phyloP scores from a whole-genome alignment of 1,140 invertebrate species.

The Polypedilum vanderplanki region DNA sequence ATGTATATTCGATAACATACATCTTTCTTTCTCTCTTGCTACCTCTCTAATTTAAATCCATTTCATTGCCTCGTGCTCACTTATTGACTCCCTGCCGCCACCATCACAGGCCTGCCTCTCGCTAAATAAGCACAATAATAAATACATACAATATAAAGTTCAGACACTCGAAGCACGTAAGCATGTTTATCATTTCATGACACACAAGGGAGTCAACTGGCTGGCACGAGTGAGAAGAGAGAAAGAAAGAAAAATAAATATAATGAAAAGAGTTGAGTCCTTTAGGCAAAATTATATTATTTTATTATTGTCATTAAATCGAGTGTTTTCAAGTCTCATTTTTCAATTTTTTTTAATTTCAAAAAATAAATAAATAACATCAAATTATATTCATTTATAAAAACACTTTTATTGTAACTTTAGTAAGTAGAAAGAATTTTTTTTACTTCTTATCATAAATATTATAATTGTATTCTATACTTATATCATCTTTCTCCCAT shows the following conservation, averaged over 20 bases:
- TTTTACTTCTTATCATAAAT: background rate
- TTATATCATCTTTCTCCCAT: too few species aligned
- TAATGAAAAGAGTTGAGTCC: background rate
- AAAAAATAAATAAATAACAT: too few species aligned
- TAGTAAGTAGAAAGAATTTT: too few species aligned
- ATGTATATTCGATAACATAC: background rate
- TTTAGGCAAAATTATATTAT: background rate
- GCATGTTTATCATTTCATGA: constrained; percentile 1
- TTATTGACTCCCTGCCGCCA: too few species aligned
- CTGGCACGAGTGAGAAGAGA: background rate
- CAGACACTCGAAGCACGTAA: background rate
- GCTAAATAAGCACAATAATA: too few species aligned
- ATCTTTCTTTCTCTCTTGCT: background rate
- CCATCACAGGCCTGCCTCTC: background rate
- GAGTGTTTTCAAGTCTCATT: constrained; percentile 4
- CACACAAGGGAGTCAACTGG: too few species aligned
- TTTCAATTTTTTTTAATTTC: too few species aligned
- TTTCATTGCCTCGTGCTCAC: background rate
- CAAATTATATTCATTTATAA: too few species aligned
- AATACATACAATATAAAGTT: too few species aligned
- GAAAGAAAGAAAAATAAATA: too few species aligned
- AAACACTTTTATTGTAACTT: too few species aligned
- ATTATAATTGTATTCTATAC: background rate
- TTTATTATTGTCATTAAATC: background rate
- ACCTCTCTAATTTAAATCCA: constrained; percentile 3